Evolutionary conservation across 2,797 vertebrate species (phyloP), one percentile per base, ranked within the genome.

Genomic region (Alcedo atthis): DNA sequence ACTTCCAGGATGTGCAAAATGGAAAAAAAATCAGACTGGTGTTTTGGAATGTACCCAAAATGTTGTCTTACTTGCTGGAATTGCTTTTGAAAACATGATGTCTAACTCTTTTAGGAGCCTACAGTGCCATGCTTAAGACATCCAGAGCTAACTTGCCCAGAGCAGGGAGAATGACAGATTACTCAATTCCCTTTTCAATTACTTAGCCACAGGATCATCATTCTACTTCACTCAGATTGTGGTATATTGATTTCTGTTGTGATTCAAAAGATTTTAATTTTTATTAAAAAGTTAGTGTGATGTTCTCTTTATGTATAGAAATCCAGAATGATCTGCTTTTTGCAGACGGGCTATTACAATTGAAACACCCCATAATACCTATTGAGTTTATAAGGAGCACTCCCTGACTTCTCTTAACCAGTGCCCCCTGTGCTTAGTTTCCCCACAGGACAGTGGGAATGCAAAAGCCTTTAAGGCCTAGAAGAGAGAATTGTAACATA

Each of bases 171-270:
- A 92, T 94, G 93, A 95, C 93, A 92, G 92, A 95, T 94, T 85
- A 84, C 53, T 95, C 80, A 91, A 95, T 95, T 95, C 93, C 77
- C 82, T 63, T 95, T 94, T 83, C 93, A 95, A 95, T 92, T 95
- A 92, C 91, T 96, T 96, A 96, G 95, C 94, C 93, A 57, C 92
- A 94, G 82, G 89, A 94, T 94, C 87, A 92, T 93, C 92, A 91
- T 86, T 95, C 85, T 91, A 46, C 85, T 94, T 92, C 87, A 67
- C 69, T 93, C 82, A 93, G 85, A 92, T 95, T 93, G 94, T 75
- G 86, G 93, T 89, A 61, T 94, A 95, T 95, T 94, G 94, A 96
- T 96, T 93, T 95, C 92, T 95, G 89, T 95, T 95, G 87, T 95
- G 93, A 94, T 85, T 95, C 85, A n/a, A 89, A 94, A 93, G 85